These are phyloP conservation scores for Pseudochirops cupreus DNA, from an alignment of 2,797 vertebrate species.

Conservation along the genomic window DNA sequence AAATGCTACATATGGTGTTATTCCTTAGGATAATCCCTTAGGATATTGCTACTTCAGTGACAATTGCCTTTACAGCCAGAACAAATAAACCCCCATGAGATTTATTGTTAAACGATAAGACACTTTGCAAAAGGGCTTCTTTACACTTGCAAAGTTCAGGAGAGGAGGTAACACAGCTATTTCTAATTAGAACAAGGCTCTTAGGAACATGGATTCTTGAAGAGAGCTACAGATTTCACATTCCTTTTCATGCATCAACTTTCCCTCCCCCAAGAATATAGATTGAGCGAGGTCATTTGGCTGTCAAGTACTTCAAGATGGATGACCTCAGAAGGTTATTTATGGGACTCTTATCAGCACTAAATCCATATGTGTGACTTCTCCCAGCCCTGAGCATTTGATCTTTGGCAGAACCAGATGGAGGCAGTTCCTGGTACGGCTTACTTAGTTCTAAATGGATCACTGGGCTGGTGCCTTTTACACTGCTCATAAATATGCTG, in stretches of 20 bases:
- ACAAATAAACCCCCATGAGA: not conserved
- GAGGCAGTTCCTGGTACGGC: not conserved
- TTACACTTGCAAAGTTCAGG: not conserved
- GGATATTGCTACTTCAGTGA: slow-evolving; percentile 24
- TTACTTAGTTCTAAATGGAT: slow-evolving; percentile 21
- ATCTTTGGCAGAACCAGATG: slow-evolving; percentile 43
- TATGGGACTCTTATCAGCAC: slow-evolving; percentile 51
- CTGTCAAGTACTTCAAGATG: slow-evolving; percentile 58
- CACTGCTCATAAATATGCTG: slow-evolving; percentile 25
- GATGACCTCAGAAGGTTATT: slow-evolving; percentile 66
- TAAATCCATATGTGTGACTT: slow-evolving; percentile 56
- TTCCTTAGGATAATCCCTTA: slow-evolving; percentile 40
- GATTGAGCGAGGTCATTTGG: not conserved
- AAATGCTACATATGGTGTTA: slow-evolving; percentile 23
- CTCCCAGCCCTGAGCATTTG: slow-evolving; percentile 55
- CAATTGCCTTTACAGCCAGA: not conserved
- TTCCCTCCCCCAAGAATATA: slow-evolving; percentile 48
- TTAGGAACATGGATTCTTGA: slow-evolving; percentile 35
- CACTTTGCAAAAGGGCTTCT: not conserved
- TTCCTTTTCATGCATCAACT: not conserved
- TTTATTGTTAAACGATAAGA: slow-evolving; percentile 1
- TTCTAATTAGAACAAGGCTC: slow-evolving; percentile 45
- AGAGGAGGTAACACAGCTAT: not conserved
- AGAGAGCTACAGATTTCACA: slow-evolving; percentile 39
- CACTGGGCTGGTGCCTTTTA: slow-evolving; percentile 17